Percentiles rank a stretch among this genome's conserved stretches.
Conservation (phyloP, 1,140 invertebrate species). For the Mactra quadrangularis region DNA sequence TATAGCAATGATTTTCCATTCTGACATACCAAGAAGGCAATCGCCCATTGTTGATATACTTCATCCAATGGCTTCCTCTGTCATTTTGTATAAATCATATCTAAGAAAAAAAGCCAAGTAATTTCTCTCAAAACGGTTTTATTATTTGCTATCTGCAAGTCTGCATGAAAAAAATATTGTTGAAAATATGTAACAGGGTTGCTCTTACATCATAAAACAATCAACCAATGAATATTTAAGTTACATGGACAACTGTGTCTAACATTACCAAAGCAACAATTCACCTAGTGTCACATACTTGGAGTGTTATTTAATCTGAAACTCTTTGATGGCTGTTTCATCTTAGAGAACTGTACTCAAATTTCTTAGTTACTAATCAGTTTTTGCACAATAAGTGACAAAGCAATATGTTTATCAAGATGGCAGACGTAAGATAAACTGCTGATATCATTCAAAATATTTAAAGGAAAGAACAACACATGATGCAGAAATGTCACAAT, state of each 20-base stretch:
- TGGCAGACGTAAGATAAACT: too few relatives aligned
- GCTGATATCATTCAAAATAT: too few relatives aligned
- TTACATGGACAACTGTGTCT: constrained; percentile 25
- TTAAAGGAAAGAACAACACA: too few relatives aligned
- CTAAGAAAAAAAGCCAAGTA: constrained; percentile 1
- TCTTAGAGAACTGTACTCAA: constrained; percentile 4
- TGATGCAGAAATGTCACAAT: too few relatives aligned
- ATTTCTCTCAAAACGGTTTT: too few relatives aligned
- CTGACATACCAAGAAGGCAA: constrained; percentile 7
- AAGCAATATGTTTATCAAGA: too few relatives aligned
- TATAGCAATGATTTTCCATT: too few relatives aligned
- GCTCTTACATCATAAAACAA: background rate
- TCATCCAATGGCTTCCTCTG: constrained; percentile 3
- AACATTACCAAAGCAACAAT: background rate
- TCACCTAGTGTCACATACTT: constrained; percentile 23
- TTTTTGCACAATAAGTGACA: too few relatives aligned
- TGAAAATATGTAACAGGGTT: too few relatives aligned
- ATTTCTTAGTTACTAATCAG: background rate
- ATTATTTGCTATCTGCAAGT: too few relatives aligned
- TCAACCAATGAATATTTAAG: constrained; percentile 24
- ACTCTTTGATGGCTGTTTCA: constrained; percentile 8
- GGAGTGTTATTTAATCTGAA: background rate
- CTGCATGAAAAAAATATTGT: too few relatives aligned
- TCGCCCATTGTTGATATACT: constrained; percentile 16
- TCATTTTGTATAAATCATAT: constrained; percentile 25